Evolutionary conservation across 2,888 invertebrate species (phyloP), one percentile per base, ranked within the genome.

Genomic region (Drosophila ochracea): DNA sequence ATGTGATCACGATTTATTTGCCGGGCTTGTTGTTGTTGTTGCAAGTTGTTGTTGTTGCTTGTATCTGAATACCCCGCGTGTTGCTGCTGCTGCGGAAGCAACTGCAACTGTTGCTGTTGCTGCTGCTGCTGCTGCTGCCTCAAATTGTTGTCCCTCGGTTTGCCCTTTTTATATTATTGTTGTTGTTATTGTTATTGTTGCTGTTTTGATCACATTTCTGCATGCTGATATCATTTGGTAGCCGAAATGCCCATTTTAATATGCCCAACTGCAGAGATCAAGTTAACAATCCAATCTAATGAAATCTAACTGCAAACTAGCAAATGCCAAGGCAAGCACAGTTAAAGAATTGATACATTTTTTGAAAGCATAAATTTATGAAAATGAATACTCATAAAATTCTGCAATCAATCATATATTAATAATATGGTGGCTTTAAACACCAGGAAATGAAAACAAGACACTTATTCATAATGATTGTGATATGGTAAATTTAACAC

Each of bases 1-100:
- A 92, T 91, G 90, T 91, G 91, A 92, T 92, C 91, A 92, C 91
- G 91, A 92, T 91, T 92, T 92, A 91, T 90, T 90, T 89, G 81
- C 82, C 85, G 50, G 74, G 49, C 72, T 74, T 60, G 76, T 76
- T 77, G 80, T 67, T 64, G 69, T 59, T 74, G 43, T 21, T 43
- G 41, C 41, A 43, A 43, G 76, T 59, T 74, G 75, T 55, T 75
- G 63, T 70, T 80, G 77, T 78, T 83, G 66, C 79, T 85, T 84
- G 80, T 74, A 73, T 77, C 78, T 85, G 82, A 80, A 83, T 85
- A 82, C 78, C 76, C 84, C 80, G 78, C 76, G 77, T 86, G 83
- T 82, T 78, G 80, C 64, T 76, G 62, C 59, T 81, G 79, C 75
- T 70, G 82, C 74, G 76, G 82, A 82, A 82, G 82, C 82, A 82